Percentiles rank a stretch among this genome's conserved stretches.
Evolutionary conservation across 1,140 invertebrate species (phyloP).

Genomic region (Drosophila eugracilis): DNA sequence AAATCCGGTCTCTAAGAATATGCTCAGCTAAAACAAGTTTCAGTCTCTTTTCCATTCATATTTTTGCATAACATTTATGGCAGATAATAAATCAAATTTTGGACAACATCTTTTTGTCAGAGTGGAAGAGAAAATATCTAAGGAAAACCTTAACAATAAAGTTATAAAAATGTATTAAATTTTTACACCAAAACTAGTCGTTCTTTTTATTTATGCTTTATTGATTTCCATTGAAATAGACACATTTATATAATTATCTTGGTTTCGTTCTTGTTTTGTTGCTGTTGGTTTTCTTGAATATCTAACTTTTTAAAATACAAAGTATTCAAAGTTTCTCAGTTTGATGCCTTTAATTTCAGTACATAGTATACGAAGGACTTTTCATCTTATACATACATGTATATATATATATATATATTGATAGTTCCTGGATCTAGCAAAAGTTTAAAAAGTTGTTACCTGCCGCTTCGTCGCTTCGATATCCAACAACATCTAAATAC

Average conservation of each 20-base stretch:
- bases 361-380: slow-evolving; percentile 82
- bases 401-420: slow-evolving; percentile 49
- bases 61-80: background rate
- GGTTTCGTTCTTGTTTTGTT: slow-evolving; percentile 37
- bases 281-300: slow-evolving; percentile 51
- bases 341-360: slow-evolving; percentile 77
- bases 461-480: slow-evolving; percentile 33
- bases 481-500: slow-evolving; percentile 75
- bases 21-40: slow-evolving; percentile 3
- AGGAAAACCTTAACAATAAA: no score
- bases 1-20: background rate
- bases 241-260: slow-evolving; percentile 79
- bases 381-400: slow-evolving; percentile 69
- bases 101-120: background rate
- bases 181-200: background rate
- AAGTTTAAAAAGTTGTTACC: slow-evolving; percentile 66
- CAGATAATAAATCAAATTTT: background rate
- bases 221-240: slow-evolving; percentile 79
- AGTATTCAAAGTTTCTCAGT: slow-evolving; percentile 74
- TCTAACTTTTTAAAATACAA: slow-evolving; percentile 71
- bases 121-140: background rate
- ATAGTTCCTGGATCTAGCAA: slow-evolving; percentile 67
- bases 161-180: background rate
- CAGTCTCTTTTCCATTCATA: background rate
- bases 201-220: slow-evolving; percentile 66